Base-by-base conservation (phyloP, 2,797 vertebrate genomes). In the Epinephelus awoara region DNA sequence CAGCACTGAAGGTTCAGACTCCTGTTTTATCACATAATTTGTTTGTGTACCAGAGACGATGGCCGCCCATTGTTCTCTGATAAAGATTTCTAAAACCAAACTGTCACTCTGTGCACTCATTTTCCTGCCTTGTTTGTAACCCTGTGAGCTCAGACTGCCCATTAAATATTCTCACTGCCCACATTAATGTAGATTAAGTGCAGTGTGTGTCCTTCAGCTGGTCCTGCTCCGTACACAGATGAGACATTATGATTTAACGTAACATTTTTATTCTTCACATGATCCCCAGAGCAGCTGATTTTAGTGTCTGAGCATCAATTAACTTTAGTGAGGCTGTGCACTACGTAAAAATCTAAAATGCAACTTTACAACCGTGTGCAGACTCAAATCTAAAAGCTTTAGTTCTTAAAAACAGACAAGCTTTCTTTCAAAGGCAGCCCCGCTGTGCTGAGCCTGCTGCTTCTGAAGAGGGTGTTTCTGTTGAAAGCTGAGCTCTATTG, bases 401-500 rank as follows among this genome's bases (percentile, higher is more conserved):
- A 70, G 29, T 69, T 25, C 11, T 18, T 44, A 63, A 72, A 77
- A 72, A 40, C 1, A 66, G 38, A 27, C 11, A 49, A 21, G 19
- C 25, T 42, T 59, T 63, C 7, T 49, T 49, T 67, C 19, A 67
- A 72, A 70, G 46, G 67, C 52, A 56, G 69, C 47, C 40, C 71
- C 25, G 12, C n/a, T 71, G 50, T 73, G 65, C 52, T 34, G 34
- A 34, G 34, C 34, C 34, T 34, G 34, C 34, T 25, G 40, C 4
- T 58, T 70, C 66, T 79, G 59, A 84, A 23, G 67, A 72, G 42
- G 1, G 64, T 79, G 77, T 82, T 82, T 85, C 75, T 49, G 57
- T 58, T 82, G 47, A 87, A 82, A 85, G 82, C 77, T 56, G 56
- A 85, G 77, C 67, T 73, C 77, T 80, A 89, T 85, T 87, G 91